These are phyloP conservation scores for Semnornis frantzii DNA, from an alignment of 2,113 vertebrate genomes.

Conservation along the genomic window DNA sequence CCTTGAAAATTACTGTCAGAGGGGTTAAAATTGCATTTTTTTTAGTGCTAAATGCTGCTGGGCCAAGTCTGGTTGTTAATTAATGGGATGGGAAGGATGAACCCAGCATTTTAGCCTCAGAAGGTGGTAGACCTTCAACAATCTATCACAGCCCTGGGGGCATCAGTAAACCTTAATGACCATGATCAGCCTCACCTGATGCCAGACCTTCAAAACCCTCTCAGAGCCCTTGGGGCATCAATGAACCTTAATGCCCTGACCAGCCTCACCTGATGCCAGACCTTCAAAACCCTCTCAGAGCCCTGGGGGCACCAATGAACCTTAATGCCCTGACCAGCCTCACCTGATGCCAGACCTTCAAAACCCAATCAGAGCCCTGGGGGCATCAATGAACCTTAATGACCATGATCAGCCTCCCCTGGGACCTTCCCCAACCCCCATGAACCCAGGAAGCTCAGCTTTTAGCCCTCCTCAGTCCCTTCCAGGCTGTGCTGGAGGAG, in stretches of 20 bases:
- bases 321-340: not conserved
- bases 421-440: not conserved
- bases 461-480: too few relatives aligned
- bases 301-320: too few relatives aligned
- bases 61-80: not conserved
- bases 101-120: not conserved
- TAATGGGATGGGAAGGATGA: not conserved
- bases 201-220: not conserved
- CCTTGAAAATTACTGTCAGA: not conserved
- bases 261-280: not conserved
- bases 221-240: too few relatives aligned
- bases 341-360: not conserved
- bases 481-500: not conserved
- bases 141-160: too few relatives aligned
- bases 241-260: too few relatives aligned
- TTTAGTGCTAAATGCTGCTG: not conserved
- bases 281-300: not conserved
- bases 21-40: not conserved
- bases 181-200: not conserved
- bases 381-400: too few relatives aligned
- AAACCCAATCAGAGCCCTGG: too few relatives aligned
- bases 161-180: not conserved
- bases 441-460: too few relatives aligned
- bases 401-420: not conserved
- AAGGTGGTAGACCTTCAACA: not conserved